phyloP scores from a whole-genome alignment of 1,140 invertebrate species.

The Euura lappo region DNA sequence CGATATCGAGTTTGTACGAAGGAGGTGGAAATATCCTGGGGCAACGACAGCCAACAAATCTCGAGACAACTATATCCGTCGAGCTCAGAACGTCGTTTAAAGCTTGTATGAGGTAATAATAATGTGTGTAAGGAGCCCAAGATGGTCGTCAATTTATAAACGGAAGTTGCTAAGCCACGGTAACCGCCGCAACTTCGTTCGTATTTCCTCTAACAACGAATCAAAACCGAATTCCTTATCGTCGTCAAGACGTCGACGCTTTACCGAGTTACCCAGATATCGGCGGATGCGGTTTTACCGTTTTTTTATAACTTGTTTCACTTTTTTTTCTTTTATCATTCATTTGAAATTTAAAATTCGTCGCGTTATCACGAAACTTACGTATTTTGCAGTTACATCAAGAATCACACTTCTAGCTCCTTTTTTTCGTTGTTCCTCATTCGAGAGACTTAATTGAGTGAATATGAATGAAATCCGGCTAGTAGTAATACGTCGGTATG shows the following conservation, averaged over 20 bases:
- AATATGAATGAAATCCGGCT: no score
- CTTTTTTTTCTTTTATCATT: background rate
- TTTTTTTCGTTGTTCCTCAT: no score
- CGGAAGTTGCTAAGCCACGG: background rate
- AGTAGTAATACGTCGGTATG: no score
- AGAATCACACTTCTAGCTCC: no score
- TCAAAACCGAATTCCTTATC: constrained; percentile 3
- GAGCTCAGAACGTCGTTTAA: background rate
- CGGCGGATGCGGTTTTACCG: background rate
- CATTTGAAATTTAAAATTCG: no score
- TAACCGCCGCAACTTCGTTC: no score
- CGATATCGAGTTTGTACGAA: background rate
- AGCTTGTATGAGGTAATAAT: no score
- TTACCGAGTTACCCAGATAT: background rate
- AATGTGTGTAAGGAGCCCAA: background rate
- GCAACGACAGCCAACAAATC: background rate
- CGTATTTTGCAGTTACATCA: no score
- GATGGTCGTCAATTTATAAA: background rate
- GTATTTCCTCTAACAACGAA: background rate
- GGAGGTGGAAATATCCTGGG: background rate
- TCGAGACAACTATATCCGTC: constrained; percentile 2
- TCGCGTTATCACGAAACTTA: no score
- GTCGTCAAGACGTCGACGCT: background rate
- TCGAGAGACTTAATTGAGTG: no score
- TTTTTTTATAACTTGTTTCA: background rate